Conservation (phyloP, 2,888 invertebrate genomes). For the Odontothrips loti region DNA sequence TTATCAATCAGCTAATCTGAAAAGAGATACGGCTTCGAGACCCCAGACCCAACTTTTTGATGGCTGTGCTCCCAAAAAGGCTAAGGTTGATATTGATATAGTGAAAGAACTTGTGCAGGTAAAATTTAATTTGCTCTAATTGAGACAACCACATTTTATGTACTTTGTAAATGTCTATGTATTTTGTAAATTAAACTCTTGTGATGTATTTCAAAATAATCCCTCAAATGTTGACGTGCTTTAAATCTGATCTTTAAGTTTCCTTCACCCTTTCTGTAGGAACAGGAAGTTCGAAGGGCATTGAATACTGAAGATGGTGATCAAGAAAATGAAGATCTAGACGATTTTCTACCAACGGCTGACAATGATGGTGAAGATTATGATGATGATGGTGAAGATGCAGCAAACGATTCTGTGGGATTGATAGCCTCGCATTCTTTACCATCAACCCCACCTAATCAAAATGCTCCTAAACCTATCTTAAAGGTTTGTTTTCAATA, state of each 20-base stretch:
- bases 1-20: background rate
- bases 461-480: background rate
- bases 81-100: background rate
- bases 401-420: background rate
- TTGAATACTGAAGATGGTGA: background rate
- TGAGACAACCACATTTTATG: too few relatives aligned
- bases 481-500: background rate
- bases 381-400: background rate
- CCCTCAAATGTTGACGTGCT: background rate
- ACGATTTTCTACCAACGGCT: background rate
- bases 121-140: background rate
- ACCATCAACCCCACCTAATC: background rate
- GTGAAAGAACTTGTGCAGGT: constrained; percentile 12
- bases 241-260: background rate
- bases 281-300: background rate
- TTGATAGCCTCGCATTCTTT: background rate
- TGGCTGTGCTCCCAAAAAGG: background rate
- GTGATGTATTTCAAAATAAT: too few relatives aligned
- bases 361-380: constrained; percentile 10
- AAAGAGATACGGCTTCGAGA: background rate
- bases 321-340: constrained; percentile 9
- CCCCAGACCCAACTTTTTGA: background rate
- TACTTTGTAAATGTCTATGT: too few relatives aligned
- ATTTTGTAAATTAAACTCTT: too few relatives aligned
- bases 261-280: background rate